Percentiles rank a stretch among this genome's conserved stretches.
phyloP scores from a whole-genome alignment of 2,797 vertebrate species.

The Notoglanidium macrostoma region DNA sequence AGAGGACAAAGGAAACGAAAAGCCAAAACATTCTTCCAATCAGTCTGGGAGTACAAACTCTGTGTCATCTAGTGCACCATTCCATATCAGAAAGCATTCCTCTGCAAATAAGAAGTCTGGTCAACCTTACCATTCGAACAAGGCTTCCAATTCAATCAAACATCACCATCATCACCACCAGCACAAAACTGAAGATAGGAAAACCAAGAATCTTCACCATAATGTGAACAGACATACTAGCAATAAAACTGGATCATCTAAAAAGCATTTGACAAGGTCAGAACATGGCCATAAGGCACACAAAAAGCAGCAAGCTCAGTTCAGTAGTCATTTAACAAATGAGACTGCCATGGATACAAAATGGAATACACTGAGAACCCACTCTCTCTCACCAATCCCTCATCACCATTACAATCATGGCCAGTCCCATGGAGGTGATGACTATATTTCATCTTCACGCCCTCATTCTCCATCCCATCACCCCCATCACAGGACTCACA shows the following conservation, averaged over 20 bases:
- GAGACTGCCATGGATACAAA: conserved; percentile 27
- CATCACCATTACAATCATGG: conserved; percentile 45
- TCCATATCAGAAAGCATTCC: conserved; percentile 57
- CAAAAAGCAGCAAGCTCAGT: conserved; percentile 33
- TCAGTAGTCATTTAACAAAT: conserved; percentile 25
- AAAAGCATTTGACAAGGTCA: conserved; percentile 26
- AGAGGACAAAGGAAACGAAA: conserved; percentile 56
- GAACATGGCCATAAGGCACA: conserved; percentile 17
- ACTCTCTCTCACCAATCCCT: background rate
- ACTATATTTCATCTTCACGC: conserved; percentile 22
- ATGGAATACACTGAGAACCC: conserved; percentile 23
- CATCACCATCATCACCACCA: conserved; percentile 49
- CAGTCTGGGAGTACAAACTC: conserved; percentile 64
- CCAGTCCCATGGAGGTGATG: conserved; percentile 42
- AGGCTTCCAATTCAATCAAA: conserved; percentile 50
- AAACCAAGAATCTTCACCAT: conserved; percentile 46
- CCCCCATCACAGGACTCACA: conserved; percentile 36
- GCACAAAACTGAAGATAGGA: conserved; percentile 35
- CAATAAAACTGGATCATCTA: conserved; percentile 35
- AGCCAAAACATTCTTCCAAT: conserved; percentile 50
- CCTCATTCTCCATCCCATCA: conserved; percentile 22
- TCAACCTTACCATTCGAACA: conserved; percentile 45
- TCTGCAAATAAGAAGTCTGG: background rate
- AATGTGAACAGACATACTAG: conserved; percentile 40
- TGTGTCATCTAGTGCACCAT: conserved; percentile 60